Conservation (phyloP, 2,888 invertebrate species). For the Eupithecia insigniata region DNA sequence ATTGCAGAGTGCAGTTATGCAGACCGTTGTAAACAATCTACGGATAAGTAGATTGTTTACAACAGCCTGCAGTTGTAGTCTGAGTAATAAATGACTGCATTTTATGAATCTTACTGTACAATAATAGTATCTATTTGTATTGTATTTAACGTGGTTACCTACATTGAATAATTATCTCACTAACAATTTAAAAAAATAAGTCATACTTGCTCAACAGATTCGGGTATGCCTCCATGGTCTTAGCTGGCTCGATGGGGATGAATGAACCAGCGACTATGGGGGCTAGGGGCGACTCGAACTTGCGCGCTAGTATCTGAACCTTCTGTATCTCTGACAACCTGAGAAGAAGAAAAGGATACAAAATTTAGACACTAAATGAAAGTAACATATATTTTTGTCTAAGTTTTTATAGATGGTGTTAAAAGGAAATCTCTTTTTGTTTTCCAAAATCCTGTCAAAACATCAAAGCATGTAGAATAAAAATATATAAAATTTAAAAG, state of each 20-base stretch:
- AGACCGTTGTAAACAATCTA: too few relatives aligned
- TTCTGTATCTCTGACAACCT: slow-evolving; percentile 89
- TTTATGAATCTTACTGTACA: too few relatives aligned
- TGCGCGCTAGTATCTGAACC: slow-evolving; percentile 85
- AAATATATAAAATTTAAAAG: too few relatives aligned
- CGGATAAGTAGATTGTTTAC: too few relatives aligned
- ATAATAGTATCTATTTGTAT: too few relatives aligned
- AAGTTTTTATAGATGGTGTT: neutral
- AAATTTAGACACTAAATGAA: neutral
- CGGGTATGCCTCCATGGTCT: slow-evolving; percentile 89
- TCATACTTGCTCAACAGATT: slow-evolving; percentile 90
- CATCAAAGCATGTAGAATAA: too few relatives aligned
- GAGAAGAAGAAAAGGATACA: slow-evolving; percentile 28
- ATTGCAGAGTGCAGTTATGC: too few relatives aligned
- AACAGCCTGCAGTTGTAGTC: too few relatives aligned
- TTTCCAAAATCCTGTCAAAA: neutral
- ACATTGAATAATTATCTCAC: too few relatives aligned
- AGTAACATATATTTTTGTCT: too few relatives aligned
- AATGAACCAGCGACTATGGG: slow-evolving; percentile 94
- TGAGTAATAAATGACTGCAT: too few relatives aligned
- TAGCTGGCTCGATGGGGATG: slow-evolving; percentile 91
- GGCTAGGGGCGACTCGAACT: slow-evolving; percentile 93
- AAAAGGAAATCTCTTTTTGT: neutral
- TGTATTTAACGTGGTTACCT: too few relatives aligned
- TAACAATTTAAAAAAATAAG: neutral